Base-by-base conservation (phyloP, 2,797 vertebrate species). In the Tamandua tetradactyla region DNA sequence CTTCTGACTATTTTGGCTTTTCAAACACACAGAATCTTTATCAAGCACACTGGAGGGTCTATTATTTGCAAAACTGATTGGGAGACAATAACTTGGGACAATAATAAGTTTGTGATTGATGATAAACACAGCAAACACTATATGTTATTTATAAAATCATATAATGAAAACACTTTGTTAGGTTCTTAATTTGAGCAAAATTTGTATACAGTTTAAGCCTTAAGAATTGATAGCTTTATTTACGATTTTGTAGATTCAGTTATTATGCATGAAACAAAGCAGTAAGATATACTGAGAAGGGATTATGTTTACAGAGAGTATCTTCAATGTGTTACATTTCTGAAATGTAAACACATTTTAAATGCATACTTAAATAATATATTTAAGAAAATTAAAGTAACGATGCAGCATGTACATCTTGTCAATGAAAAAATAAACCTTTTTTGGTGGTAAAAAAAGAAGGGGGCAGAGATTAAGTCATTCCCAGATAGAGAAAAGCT, bases 311-410 rank as follows among this genome's bases (percentile, higher is more conserved):
- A 88, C 37, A 93, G 37, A 92, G 47, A 30, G 82, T 61, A 93
- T 85, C 37, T 82, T 62, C 79, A 93, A 74, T 94, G 64, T 95
- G 80, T 92, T 92, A 90, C 13, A 47, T 89, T 96, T 97, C 76
- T 89, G 83, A 94, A 96, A 86, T 95, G 62, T 97, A 95, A 94
- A 93, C 37, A 18, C 96, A n/a, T 96, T 96, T 97, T 97, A 97
- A 95, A 95, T 97, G 87, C 81, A 87, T 74, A 95, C 68, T 49
- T 89, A 90, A 93, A n/a, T 79, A 95, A 87, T 89, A 87, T 89
- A 78, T 76, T 94, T 94, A 94, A 95, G 59, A 11, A 91, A 96
- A 91, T 78, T 55, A 83, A 87, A 96, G 37, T 91, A 66, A 59
- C 91, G 49, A 74, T 96, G 5, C 64, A 68, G 42, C 86, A 32